phyloP scores from a whole-genome alignment of 1,140 invertebrate species.

The Solenopsis fugax region DNA sequence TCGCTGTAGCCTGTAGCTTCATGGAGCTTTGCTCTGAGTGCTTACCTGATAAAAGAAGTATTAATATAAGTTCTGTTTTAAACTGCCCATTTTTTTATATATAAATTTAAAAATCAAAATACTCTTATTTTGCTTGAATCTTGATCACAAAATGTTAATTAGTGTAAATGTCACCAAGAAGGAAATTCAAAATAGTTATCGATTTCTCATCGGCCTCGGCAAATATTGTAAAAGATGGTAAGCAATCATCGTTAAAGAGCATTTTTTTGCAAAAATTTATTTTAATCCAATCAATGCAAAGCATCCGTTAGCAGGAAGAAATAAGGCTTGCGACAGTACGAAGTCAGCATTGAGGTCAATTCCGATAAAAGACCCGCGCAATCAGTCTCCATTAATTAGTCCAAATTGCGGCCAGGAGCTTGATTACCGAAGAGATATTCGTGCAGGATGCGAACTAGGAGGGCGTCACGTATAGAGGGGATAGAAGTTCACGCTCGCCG shows the following conservation, averaged over 20 bases:
- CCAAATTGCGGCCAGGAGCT: conserved; percentile 70
- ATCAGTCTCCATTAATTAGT: conserved; percentile 84
- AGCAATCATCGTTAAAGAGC: not conserved
- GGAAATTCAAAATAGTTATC: not conserved
- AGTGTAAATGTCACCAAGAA: not conserved
- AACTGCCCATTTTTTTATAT: not conserved
- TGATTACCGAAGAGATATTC: conserved; percentile 78
- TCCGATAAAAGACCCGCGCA: conserved; percentile 79
- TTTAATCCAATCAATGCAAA: conserved; percentile 59
- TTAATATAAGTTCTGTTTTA: conserved; percentile 11
- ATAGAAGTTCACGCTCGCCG: conserved; percentile 29
- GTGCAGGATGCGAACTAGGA: conserved; percentile 40
- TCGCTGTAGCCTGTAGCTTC: not conserved
- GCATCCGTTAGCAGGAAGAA: conserved; percentile 46
- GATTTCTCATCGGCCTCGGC: not conserved
- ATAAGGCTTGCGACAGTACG: conserved; percentile 73
- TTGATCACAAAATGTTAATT: not conserved
- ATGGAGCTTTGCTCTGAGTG: not conserved
- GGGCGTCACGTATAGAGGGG: conserved; percentile 43
- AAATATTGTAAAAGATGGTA: not conserved
- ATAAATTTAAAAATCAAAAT: not conserved
- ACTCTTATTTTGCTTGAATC: not conserved
- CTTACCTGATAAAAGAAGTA: not conserved
- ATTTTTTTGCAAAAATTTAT: conserved; percentile 49
- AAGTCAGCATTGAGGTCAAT: conserved; percentile 78